These are phyloP conservation scores for Ramphastos sulfuratus DNA, from an alignment of 2,113 vertebrate genomes.

Conservation along the genomic window DNA sequence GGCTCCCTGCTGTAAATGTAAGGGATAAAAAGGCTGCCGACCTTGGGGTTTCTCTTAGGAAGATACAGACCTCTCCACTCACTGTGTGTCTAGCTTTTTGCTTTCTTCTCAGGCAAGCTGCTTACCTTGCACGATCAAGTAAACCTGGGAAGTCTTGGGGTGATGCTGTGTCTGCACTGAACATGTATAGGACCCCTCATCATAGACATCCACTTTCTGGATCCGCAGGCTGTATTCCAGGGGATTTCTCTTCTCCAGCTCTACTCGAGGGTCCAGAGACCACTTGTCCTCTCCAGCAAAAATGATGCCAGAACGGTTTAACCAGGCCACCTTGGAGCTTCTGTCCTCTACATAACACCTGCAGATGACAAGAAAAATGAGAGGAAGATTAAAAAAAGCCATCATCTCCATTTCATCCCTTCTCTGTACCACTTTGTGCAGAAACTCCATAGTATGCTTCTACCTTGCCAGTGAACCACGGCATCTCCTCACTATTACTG, in stretches of 20 bases:
- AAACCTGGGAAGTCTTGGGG: conserved; percentile 95
- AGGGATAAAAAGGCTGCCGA: neutral
- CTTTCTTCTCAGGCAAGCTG: neutral
- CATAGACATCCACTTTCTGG: conserved; percentile 97
- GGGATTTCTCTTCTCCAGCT: conserved; percentile 93
- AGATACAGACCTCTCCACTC: neutral
- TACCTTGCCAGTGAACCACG: neutral
- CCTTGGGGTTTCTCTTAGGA: neutral
- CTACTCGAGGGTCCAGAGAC: conserved; percentile 97
- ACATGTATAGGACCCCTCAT: conserved; percentile 96
- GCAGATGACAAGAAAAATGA: conserved; percentile 15
- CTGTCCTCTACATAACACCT: conserved; percentile 99
- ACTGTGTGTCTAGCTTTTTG: neutral
- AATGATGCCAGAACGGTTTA: conserved; percentile 99
- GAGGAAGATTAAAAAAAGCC: neutral
- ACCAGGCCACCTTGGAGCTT: conserved; percentile 97
- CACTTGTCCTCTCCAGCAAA: conserved; percentile 98
- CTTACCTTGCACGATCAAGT: conserved; percentile 98
- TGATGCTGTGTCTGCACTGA: conserved; percentile 97
- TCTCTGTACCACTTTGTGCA: neutral
- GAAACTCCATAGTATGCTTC: neutral
- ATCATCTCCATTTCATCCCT: neutral
- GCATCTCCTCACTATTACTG: neutral
- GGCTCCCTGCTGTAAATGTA: neutral
- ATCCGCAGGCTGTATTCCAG: conserved; percentile 98